Evolutionary conservation across 2,888 invertebrate species (phyloP).

Genomic region (Drosophila nigricruria): DNA sequence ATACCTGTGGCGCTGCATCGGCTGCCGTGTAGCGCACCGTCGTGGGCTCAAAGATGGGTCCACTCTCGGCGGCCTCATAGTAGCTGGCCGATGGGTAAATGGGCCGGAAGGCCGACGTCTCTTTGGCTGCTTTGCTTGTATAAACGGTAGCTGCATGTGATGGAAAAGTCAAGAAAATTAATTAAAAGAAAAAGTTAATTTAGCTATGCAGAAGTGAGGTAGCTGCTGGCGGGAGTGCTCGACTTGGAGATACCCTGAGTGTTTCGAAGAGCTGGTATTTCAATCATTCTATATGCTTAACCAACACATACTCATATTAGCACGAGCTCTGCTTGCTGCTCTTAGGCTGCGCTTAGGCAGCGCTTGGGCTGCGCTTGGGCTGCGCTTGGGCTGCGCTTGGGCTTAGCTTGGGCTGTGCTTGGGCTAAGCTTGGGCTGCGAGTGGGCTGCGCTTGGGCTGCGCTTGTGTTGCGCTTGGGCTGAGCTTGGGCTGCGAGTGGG

Average conservation of each 20-base stretch:
- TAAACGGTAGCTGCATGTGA: constrained; percentile 25
- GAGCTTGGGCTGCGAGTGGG: no score
- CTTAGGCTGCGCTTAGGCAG: no score
- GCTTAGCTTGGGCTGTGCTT: no score
- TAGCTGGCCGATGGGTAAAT: constrained; percentile 61
- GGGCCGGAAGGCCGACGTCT: constrained; percentile 74
- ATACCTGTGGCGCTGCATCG: constrained; percentile 76
- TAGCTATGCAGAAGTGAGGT: not conserved
- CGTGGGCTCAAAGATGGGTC: constrained; percentile 67
- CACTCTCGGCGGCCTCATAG: constrained; percentile 47
- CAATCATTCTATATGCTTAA: not conserved
- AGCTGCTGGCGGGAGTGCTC: not conserved
- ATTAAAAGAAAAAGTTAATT: not conserved
- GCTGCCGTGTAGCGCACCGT: constrained; percentile 77
- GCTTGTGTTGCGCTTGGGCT: no score
- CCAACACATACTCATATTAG: not conserved
- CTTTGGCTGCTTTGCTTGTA: constrained; percentile 55
- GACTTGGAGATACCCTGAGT: not conserved
- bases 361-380: no score
- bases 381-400: no score
- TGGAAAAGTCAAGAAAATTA: not conserved
- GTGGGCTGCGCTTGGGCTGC: no score
- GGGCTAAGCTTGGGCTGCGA: no score
- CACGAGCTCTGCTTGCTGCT: no score
- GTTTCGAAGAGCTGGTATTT: no score